A percentile compares a stretch with the other conserved stretches of the same genome.
Evolutionary conservation across 2,888 invertebrate species (phyloP).

Genomic region (Steinernema scapterisci): DNA sequence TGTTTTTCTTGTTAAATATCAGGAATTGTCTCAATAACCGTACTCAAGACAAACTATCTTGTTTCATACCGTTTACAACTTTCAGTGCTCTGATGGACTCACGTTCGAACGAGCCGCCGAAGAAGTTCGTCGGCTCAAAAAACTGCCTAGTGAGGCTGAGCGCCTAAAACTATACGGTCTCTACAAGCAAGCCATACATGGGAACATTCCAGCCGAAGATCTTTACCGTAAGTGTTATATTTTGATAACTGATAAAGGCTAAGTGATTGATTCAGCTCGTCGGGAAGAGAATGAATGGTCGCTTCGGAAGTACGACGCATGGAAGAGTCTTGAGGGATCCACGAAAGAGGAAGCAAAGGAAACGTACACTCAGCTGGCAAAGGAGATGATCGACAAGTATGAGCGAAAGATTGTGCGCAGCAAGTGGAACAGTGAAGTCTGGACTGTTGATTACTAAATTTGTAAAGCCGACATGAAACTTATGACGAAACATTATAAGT

Average conservation of each 20-base stretch:
- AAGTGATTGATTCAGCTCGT: not conserved
- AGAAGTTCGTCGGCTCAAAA: constrained; percentile 49
- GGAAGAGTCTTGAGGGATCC: constrained; percentile 44
- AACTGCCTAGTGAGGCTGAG: constrained; percentile 45
- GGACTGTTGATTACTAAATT: constrained; percentile 40
- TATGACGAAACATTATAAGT: too few species aligned
- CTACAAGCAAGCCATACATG: constrained; percentile 57
- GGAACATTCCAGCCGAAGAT: constrained; percentile 51
- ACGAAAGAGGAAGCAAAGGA: constrained; percentile 45
- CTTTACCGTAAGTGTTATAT: constrained; percentile 44
- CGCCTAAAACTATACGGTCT: constrained; percentile 49
- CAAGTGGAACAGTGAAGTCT: constrained; percentile 55
- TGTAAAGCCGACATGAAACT: too few species aligned
- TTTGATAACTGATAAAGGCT: not conserved
- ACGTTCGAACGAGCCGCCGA: constrained; percentile 56
- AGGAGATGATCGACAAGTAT: constrained; percentile 54
- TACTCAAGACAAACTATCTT: too few species aligned
- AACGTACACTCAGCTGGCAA: constrained; percentile 48
- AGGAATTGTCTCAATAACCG: not conserved
- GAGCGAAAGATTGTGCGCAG: constrained; percentile 45
- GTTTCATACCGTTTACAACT: too few species aligned
- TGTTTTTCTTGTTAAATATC: too few species aligned
- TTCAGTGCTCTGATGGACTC: constrained; percentile 38
- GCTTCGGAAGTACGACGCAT: constrained; percentile 30
- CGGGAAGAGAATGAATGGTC: constrained; percentile 3